Evolutionary conservation across 2,888 invertebrate genomes (phyloP).

Genomic region (Pandemis corylana): DNA sequence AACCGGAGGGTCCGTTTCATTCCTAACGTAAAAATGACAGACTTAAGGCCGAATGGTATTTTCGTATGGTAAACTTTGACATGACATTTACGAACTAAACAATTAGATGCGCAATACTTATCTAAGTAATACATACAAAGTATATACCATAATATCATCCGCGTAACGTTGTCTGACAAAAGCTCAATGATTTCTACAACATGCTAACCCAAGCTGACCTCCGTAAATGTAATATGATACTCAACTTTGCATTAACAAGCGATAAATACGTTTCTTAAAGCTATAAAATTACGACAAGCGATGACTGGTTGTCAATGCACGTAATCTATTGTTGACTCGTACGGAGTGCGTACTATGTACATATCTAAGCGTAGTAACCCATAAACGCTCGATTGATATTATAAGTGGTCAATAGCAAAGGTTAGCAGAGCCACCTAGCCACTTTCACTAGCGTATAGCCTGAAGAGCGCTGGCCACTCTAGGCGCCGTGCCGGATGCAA

Average conservation of each 20-base stretch:
- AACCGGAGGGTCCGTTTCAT: neutral
- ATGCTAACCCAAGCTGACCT: slow-evolving; percentile 24
- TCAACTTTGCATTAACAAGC: slow-evolving; percentile 23
- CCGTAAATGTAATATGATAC: slow-evolving; percentile 24
- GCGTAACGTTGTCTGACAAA: slow-evolving; percentile 29
- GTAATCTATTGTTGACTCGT: slow-evolving; percentile 29
- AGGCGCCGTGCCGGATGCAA: slow-evolving; percentile 64
- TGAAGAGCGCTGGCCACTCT: slow-evolving; percentile 26
- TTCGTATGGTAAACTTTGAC: neutral
- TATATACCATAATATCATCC: slow-evolving; percentile 17
- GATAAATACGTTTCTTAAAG: slow-evolving; percentile 25
- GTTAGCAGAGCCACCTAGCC: slow-evolving; percentile 48
- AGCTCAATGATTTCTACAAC: slow-evolving; percentile 27
- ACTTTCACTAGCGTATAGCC: slow-evolving; percentile 60
- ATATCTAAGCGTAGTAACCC: slow-evolving; percentile 29
- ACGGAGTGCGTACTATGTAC: slow-evolving; percentile 6
- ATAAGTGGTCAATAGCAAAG: slow-evolving; percentile 57
- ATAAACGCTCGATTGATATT: slow-evolving; percentile 50
- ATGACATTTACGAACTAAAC: slow-evolving; percentile 26
- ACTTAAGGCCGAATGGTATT: neutral
- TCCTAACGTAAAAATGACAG: neutral
- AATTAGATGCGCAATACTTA: slow-evolving; percentile 14
- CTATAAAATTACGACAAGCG: slow-evolving; percentile 17
- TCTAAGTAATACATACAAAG: neutral
- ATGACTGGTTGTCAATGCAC: slow-evolving; percentile 16